Evolutionary conservation across 2,888 invertebrate genomes (phyloP).

Genomic region (Drosophila crucigera): DNA sequence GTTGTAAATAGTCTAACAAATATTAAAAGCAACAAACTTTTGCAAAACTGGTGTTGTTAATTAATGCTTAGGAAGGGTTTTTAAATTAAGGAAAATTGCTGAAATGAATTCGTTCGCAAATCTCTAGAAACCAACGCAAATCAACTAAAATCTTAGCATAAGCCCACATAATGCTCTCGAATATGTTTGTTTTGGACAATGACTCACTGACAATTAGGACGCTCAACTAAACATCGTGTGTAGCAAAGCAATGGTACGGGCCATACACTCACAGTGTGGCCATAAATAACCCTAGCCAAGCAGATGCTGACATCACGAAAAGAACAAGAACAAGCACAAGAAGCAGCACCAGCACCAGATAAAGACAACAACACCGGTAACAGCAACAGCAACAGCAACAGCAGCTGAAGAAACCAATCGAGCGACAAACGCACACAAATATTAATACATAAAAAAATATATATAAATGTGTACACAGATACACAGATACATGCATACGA

Average conservation of each 20-base stretch:
- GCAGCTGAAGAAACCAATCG: conserved; percentile 47
- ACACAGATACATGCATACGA: conserved; percentile 8
- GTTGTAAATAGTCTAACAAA: neutral
- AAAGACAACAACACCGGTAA: conserved; percentile 24
- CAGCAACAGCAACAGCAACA: neutral
- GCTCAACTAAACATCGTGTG: conserved; percentile 9
- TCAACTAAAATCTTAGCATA: conserved; percentile 8
- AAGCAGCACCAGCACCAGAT: neutral
- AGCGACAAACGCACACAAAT: conserved; percentile 40
- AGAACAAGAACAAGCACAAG: conserved; percentile 4
- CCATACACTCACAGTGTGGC: conserved; percentile 16
- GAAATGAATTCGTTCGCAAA: conserved; percentile 9
- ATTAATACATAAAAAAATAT: conserved; percentile 19
- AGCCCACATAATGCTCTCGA: conserved; percentile 3
- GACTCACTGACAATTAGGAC: conserved; percentile 41
- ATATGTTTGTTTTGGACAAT: conserved; percentile 14
- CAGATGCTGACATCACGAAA: conserved; percentile 56
- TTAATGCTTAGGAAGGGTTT: neutral
- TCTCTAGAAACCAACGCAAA: conserved; percentile 10
- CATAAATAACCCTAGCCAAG: conserved; percentile 46
- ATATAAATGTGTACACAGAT: conserved; percentile 1
- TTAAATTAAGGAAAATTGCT: neutral
- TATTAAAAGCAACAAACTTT: neutral
- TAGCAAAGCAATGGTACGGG: conserved; percentile 20
- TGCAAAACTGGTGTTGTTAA: too few relatives aligned